Base-by-base conservation (phyloP, 2,113 vertebrate genomes). In the Microtus ochrogaster region DNA sequence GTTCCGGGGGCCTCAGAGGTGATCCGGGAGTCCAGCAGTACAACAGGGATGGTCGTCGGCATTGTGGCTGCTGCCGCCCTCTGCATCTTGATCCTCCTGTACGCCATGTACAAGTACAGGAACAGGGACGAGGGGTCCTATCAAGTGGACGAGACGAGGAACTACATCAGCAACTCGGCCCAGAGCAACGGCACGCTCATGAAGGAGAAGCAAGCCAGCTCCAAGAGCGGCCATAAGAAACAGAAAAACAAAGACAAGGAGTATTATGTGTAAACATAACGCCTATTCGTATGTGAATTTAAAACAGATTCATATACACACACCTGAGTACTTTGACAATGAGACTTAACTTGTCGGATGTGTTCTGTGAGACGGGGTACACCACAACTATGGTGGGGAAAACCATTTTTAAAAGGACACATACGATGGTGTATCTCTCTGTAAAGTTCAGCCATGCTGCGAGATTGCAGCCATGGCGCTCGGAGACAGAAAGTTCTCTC, bases 41-140 rank as follows among this genome's bases (percentile, higher is more conserved):
- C 99, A 98, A 99, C 99, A 97, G 99, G 99, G 98, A 99, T 99
- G 99, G 99, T 99, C 99, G 99, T 99, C 99, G 99, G 99, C 98
- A 99, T 99, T 98, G 99, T 99, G 98, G 99, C 99, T 98, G 99
- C 99, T 98, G 99, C 99, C 3, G 99, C 99, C 98, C 99, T 99
- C 98, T 99, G 99, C 99, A 99, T 99, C 99, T 99, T 99, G 98
- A 99, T 99, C 99, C 99, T 99, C 97, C 99, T 99, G 99, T 99
- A 99, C 21, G 99, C 99, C 99, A 99, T 99, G 99, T 99, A 99
- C 99, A 99, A 99, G 98, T 99, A 99, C 99, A 99, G 99, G 98
- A 99, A 99, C 99, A 99, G 99, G 99, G 99, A 99, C 98, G 99
- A 99, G 98, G 99, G 99, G 98, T 99, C 99, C 98, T 99, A 99